Evolutionary conservation across 2,888 invertebrate species (phyloP).

Genomic region (Clostera curtula): DNA sequence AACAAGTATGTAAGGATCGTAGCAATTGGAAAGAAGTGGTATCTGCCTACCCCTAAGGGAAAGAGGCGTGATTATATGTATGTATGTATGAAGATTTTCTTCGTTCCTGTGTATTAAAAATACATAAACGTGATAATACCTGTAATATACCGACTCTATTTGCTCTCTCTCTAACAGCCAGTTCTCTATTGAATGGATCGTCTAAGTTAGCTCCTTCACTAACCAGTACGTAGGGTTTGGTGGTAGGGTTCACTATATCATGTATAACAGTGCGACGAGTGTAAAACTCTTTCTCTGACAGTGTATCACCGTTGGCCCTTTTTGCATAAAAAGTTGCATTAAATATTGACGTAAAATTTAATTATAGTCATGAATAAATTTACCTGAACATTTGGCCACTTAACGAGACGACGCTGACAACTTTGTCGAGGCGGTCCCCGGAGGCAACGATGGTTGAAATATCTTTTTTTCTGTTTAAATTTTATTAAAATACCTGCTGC

Average conservation of each 20-base stretch:
- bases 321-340: slow-evolving; percentile 8
- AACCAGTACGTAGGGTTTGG: slow-evolving; percentile 72
- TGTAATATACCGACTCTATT: slow-evolving; percentile 84
- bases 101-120: slow-evolving; percentile 6
- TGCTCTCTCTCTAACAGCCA: slow-evolving; percentile 82
- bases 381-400: too few species aligned
- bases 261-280: slow-evolving; percentile 73
- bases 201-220: slow-evolving; percentile 74
- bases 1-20: too few species aligned
- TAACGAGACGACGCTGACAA: too few species aligned
- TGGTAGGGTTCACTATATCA: slow-evolving; percentile 75
- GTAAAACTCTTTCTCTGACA: slow-evolving; percentile 76
- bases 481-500: too few species aligned
- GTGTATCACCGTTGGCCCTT: slow-evolving; percentile 77
- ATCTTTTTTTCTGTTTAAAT: too few species aligned
- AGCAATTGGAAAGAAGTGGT: too few species aligned
- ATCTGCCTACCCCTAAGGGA: too few species aligned
- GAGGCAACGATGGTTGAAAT: too few species aligned
- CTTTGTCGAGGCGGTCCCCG: too few species aligned
- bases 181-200: slow-evolving; percentile 79
- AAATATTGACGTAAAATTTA: not conserved
- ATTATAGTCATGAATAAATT: too few species aligned
- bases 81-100: too few species aligned
- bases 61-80: too few species aligned
- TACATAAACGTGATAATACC: slow-evolving; percentile 37